Conservation (phyloP, 2,797 vertebrate genomes). For the Sparidentex hasta region DNA sequence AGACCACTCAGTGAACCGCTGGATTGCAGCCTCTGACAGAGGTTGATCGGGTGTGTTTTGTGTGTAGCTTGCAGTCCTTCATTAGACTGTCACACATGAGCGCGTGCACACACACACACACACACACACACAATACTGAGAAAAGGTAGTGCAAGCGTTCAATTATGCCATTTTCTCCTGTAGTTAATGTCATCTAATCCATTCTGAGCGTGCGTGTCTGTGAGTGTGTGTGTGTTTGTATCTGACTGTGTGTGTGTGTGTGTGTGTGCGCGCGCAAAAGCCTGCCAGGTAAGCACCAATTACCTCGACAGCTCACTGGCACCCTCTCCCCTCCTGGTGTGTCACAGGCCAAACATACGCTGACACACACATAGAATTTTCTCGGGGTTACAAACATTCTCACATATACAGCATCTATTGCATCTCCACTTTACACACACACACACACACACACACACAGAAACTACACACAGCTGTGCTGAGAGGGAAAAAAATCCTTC, state of each 20-base stretch:
- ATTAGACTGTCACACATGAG: conserved; percentile 74
- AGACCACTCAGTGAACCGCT: conserved; percentile 45
- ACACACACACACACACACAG: too few species aligned
- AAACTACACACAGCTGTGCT: conserved; percentile 40
- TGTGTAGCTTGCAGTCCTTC: conserved; percentile 74
- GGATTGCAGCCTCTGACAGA: conserved; percentile 76
- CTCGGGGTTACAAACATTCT: conserved; percentile 41
- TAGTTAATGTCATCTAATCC: conserved; percentile 78
- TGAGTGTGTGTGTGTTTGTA: background rate
- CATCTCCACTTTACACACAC: conserved; percentile 27
- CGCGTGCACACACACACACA: background rate
- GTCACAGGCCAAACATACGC: conserved; percentile 72
- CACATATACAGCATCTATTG: conserved; percentile 42
- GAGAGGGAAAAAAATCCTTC: background rate
- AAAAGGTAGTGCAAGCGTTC: conserved; percentile 63
- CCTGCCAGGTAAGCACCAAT: conserved; percentile 84
- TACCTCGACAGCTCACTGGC: conserved; percentile 79
- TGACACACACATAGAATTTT: conserved; percentile 23
- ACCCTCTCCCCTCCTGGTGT: conserved; percentile 62
- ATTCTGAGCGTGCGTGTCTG: conserved; percentile 28
- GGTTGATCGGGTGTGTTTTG: conserved; percentile 75
- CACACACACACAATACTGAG: conserved; percentile 26
- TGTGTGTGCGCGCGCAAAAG: conserved; percentile 43
- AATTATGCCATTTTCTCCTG: conserved; percentile 76
- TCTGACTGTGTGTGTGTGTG: conserved; percentile 11